Conservation (phyloP, 2,113 vertebrate species). For the Cephalopterus ornatus region DNA sequence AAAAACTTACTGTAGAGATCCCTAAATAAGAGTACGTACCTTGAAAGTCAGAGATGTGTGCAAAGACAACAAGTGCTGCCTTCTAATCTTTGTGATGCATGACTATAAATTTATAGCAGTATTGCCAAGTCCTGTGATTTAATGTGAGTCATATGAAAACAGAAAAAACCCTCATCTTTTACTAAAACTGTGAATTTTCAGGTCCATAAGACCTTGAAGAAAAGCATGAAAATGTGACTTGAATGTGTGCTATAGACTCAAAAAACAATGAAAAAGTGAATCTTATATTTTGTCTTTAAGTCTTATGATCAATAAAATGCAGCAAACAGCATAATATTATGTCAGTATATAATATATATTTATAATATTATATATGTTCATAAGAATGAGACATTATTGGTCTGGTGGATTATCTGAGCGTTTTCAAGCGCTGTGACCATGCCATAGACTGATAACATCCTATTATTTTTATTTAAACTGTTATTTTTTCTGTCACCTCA, state of each 20-base stretch:
- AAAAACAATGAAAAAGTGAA: neutral
- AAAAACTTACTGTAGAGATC: neutral
- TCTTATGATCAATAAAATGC: neutral
- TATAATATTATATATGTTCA: neutral
- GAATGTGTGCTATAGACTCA: neutral
- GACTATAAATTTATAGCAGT: neutral
- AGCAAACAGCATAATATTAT: neutral
- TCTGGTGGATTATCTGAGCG: neutral
- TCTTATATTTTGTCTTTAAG: neutral
- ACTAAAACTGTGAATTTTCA: constrained; percentile 21
- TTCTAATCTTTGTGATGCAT: neutral
- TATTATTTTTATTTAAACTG: neutral
- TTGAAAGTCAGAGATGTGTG: neutral
- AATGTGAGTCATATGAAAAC: neutral
- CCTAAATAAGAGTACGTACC: neutral
- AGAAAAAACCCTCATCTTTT: neutral
- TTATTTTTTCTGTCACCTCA: neutral
- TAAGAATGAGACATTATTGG: neutral
- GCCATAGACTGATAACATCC: neutral
- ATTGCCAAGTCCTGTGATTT: neutral
- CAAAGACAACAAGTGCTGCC: neutral
- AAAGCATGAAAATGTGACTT: neutral
- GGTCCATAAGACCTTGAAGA: neutral
- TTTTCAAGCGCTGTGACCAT: neutral
- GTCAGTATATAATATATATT: neutral